Percentiles rank a stretch among this genome's conserved stretches.
These are phyloP conservation scores for Ranitomeya variabilis DNA, from an alignment of 2,113 vertebrate species.

Conservation along the genomic window DNA sequence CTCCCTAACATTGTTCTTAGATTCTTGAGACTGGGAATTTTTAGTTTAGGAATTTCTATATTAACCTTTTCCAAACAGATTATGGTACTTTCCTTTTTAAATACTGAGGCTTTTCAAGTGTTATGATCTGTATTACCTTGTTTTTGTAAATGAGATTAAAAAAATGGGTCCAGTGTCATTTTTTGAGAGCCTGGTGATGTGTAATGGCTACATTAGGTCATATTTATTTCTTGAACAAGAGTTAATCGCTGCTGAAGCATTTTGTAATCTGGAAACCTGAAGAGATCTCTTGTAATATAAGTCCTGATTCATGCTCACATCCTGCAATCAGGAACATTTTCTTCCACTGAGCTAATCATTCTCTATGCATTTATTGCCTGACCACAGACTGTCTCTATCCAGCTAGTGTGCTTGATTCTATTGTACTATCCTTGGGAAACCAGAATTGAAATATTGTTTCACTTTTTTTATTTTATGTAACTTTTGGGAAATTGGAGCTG, in stretches of 20 bases:
- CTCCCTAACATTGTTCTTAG: no score
- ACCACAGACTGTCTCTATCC: conserved; percentile 76
- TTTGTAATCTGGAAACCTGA: conserved; percentile 47
- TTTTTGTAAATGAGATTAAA: background rate
- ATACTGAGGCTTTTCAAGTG: background rate
- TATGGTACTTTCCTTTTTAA: background rate
- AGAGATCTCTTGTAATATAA: conserved; percentile 39
- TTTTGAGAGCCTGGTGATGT: background rate
- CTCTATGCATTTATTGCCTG: conserved; percentile 64
- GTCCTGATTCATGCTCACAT: conserved; percentile 50
- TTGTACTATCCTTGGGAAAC: conserved; percentile 66
- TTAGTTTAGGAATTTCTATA: background rate
- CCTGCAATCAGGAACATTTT: conserved; percentile 61
- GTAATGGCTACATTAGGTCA: background rate
- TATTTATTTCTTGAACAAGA: conserved; percentile 6
- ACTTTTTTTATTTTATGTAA: conserved; percentile 43
- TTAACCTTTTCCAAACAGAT: background rate
- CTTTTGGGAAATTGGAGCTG: conserved; percentile 21
- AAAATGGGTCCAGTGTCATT: background rate
- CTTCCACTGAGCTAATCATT: conserved; percentile 68
- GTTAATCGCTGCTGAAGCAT: conserved; percentile 26
- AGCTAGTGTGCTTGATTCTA: conserved; percentile 68
- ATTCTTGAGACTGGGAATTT: background rate
- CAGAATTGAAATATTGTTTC: conserved; percentile 64
- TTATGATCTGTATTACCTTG: background rate